Base-by-base conservation (phyloP, 2,888 invertebrate genomes). In the Drosophila birchii region DNA sequence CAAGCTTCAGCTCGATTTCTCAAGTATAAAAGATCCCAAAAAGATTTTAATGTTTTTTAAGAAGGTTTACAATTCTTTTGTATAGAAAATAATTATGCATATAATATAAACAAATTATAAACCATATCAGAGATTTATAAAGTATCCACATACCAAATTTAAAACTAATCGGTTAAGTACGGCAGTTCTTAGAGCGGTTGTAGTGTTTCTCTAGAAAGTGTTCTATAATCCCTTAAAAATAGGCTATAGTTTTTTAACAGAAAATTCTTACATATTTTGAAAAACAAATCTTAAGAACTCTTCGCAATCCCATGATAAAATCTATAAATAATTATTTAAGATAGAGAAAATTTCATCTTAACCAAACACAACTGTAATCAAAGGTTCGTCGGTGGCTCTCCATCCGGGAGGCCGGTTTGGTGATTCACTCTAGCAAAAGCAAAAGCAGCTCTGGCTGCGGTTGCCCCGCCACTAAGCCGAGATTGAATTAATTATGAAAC, bases 401-500 rank as follows among this genome's bases (percentile, higher is more conserved):
- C 63, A 63, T 49, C 34, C 51, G 51, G 51, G 51, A 53, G 51
- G 51, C 51, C 86, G 79, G 89, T 86, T 85, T 88, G 73, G 86
- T 88, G 90, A 86, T 88, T 86, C 90, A 86, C 75, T 47, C 71
- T 59, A 20, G 39, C 34, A 38, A 63, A 38, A 12, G 29, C 34
- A 38, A 63, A 32, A 16, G 38, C 38, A 26, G 53, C 49, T 62
- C 34, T 49, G 47, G 6, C 47, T 75, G 66, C 55, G 67, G 67
- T 63, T 66, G 72, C 20, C 64, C 61, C 57, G 69, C 47, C 39
- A 58, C 41, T 36, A 56, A 69, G 71, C 47, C 29, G 55, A 64
- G 71, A 73, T 76, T 86, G 89, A 86, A 86, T 86, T 86, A 86
- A 86, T 86, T 86, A 86, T 89, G 84, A 86, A 89, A 89, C 79